Base-by-base conservation (phyloP, 2,797 vertebrate genomes). In the Synanceia verrucosa region DNA sequence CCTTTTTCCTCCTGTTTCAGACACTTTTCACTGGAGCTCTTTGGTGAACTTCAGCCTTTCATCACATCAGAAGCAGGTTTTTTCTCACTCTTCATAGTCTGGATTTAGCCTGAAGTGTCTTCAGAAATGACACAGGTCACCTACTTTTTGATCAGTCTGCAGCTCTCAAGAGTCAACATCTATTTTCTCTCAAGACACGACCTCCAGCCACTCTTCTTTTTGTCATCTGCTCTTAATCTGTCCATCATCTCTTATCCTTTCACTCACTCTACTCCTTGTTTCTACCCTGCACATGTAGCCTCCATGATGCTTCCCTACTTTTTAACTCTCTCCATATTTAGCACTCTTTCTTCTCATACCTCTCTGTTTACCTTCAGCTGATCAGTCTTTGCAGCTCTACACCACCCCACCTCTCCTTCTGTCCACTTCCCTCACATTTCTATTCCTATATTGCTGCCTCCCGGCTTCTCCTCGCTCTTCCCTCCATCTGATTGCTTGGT, bases 401-500 rank as follows among this genome's bases (percentile, higher is more conserved):
- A 5, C 60, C 0, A 11, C 57, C 56, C 66, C 19, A 21, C 43
- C 23, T 70, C 56, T 58, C 52, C 63, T 24, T 65, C 65, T 82
- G 50, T 70, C 73, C 57, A 61, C 73, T 73, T 83, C 65, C 43
- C 70, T 71, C 65, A 80, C 41, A 50, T 78, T 83, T 79, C 65
- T 70, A 29, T 69, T 74, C 78, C 61, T 65, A 57, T 66, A 67
- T 36, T 52, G 69, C 77, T 69, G 56, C 68, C 73, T 81, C 77
- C 60, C 34, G 14, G 24, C 53, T 72, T 65, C 67, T 70, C 62
- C 65, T 61, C 19, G 26, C 71, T 73, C 76, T 79, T 53, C 70
- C 72, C 76, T 79, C 74, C 74, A 81, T 86, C 83, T 92, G 87
- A 93, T 91, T 89, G 88, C 87, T 86, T 87, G 90, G 87, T 89